phyloP scores from a whole-genome alignment of 2,888 invertebrate species.

The Chaitophorus viminalis region DNA sequence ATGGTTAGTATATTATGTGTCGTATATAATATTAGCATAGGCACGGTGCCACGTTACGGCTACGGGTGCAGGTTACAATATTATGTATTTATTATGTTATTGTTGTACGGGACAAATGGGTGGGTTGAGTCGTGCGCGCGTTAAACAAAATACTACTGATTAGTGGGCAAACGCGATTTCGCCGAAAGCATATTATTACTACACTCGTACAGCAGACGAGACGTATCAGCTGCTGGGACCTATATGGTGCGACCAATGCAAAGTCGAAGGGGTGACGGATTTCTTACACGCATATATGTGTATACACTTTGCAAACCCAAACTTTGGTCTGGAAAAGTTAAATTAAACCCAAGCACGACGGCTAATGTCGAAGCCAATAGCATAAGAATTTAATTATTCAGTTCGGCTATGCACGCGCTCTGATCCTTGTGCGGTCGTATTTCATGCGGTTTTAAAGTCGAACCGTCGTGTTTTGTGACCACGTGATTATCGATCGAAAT shows the following conservation, averaged over 20 bases:
- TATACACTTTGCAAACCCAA: background rate
- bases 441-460: background rate
- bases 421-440: background rate
- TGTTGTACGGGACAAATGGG: no score
- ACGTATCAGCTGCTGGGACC: background rate
- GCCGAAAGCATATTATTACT: background rate
- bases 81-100: no score
- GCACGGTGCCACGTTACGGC: no score
- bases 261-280: background rate
- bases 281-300: background rate
- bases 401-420: background rate
- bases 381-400: slow-evolving; percentile 40
- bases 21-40: no score
- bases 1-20: no score
- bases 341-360: slow-evolving; percentile 6
- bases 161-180: background rate
- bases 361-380: background rate
- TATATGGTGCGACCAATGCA: background rate
- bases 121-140: background rate
- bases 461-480: background rate
- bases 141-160: background rate
- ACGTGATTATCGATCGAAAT: background rate
- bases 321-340: slow-evolving; percentile 1
- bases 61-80: no score
- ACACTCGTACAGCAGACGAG: background rate